Percentiles rank a stretch among this genome's conserved stretches.
Evolutionary conservation across 2,113 vertebrate genomes (phyloP).

Genomic region (Tychaedon coryphoeus): DNA sequence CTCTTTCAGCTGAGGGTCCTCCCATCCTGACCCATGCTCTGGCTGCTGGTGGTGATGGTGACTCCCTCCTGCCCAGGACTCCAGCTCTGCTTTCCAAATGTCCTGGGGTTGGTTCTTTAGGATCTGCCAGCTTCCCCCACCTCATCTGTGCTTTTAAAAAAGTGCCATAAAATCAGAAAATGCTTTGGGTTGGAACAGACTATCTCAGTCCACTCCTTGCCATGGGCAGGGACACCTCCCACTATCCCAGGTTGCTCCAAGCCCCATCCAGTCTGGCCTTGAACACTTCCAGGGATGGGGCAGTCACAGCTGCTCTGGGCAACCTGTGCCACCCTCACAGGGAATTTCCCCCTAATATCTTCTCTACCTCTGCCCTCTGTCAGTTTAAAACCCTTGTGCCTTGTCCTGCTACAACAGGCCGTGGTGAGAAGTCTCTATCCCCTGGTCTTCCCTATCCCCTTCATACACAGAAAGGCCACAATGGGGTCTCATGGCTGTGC

Average conservation of each 20-base stretch:
- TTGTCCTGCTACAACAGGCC: background rate
- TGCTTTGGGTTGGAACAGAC: background rate
- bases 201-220: rapidly evolving
- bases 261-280: rapidly evolving
- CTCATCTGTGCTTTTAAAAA: background rate
- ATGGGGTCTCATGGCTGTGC: background rate
- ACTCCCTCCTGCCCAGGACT: background rate
- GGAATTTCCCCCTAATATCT: background rate
- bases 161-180: background rate
- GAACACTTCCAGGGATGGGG: background rate
- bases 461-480: background rate
- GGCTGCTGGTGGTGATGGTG: background rate
- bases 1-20: background rate
- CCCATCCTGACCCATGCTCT: background rate
- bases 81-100: background rate
- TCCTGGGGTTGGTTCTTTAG: background rate
- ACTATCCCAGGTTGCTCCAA: background rate
- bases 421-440: background rate
- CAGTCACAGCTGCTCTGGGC: background rate
- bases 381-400: background rate
- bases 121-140: background rate
- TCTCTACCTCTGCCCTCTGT: background rate
- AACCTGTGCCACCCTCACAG: background rate
- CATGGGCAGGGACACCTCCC: background rate
- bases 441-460: background rate